Evolutionary conservation across 2,113 vertebrate genomes (phyloP), one percentile per base, ranked within the genome.

Genomic region (Calonectris borealis): DNA sequence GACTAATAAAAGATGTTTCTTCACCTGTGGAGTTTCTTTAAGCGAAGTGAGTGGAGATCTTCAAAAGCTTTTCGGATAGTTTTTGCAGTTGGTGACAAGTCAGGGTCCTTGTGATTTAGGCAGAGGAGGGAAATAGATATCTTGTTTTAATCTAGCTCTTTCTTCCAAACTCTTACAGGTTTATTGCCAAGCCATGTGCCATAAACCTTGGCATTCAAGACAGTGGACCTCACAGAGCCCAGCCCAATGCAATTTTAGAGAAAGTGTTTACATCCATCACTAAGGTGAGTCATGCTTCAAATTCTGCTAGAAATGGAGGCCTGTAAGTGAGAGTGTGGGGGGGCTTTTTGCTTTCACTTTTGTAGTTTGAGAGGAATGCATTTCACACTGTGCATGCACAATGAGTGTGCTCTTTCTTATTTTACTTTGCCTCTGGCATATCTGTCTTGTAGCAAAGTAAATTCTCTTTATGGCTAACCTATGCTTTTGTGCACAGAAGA

Each of bases 221-320:
- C 46, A 98, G 96, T 34, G 97, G 96, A 79, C 98, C 95, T 94
- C 98, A 98, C 95, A 97, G 97, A 98, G 98, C 98, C 64, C 98
- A 98, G 89, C 98, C 98, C 95, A 99, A 99, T 86, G 98, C 99
- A 34, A 98, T 99, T 90, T 98, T 99, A 97, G 99, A 99, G 97
- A 99, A 99, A 97, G 99, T 99, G 98, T 99, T 99, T 97, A 94
- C 98, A 95, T 99, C 99, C 96, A 98, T 99, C 94, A 99, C 99
- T 68, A 99, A 99, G 99, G 99, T 99, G 94, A 98, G 97, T 96
- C 51, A 2, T 1, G 1, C 9, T 85, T 42, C 73, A 51, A 7
- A 57, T 91, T 46, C 70, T 83, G 58, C 49, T 79, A 8, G 51
- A 83, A 61, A 36, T 3, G 13, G 17, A 58, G 36, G 11, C 38